phyloP scores from a whole-genome alignment of 2,797 vertebrate genomes.

The Halcyon leucocephala region DNA sequence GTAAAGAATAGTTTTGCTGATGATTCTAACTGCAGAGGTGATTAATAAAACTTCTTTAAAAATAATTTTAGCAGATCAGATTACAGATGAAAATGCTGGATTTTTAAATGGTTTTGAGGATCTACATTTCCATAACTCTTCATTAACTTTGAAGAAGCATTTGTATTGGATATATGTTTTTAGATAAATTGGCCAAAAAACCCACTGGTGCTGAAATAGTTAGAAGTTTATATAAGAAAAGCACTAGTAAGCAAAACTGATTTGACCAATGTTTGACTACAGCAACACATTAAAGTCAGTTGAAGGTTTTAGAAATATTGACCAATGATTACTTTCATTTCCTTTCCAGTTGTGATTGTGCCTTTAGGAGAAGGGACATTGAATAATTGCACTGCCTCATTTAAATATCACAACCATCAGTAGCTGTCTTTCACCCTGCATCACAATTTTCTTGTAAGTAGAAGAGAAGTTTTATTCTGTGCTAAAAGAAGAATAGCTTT shows the following conservation, averaged over 20 bases:
- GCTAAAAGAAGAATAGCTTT: background rate
- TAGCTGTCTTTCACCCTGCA: background rate
- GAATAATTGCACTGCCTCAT: background rate
- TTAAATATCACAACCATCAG: background rate
- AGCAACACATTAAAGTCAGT: background rate
- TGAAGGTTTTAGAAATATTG: background rate
- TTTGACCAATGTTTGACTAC: background rate
- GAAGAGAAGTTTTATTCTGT: background rate
- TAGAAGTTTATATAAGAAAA: background rate
- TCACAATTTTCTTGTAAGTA: background rate
- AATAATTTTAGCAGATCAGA: background rate
- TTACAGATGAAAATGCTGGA: background rate
- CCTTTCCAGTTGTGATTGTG: background rate
- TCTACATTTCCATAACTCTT: background rate
- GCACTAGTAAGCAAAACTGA: background rate
- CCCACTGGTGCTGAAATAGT: background rate
- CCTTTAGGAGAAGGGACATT: background rate
- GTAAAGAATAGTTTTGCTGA: background rate
- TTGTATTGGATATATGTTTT: background rate
- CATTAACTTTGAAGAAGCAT: background rate
- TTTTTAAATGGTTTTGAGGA: background rate
- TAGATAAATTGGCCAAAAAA: background rate
- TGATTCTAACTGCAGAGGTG: background rate
- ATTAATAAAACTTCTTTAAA: background rate
- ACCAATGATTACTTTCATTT: background rate